Conservation (phyloP, 1,140 invertebrate genomes). For the Sarcophaga peregrina region DNA sequence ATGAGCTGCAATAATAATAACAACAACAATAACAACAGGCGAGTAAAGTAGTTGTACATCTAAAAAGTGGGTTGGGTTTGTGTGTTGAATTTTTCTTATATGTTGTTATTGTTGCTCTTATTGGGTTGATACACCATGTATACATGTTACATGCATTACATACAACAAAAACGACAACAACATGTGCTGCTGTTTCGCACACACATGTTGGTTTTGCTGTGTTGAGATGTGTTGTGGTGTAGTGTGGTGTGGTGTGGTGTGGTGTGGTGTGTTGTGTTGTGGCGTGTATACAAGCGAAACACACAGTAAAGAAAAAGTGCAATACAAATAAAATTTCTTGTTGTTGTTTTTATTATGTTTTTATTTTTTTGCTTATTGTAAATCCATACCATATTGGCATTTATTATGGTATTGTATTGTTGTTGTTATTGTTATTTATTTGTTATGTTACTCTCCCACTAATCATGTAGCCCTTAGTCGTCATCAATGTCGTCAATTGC, state of each 20-base stretch:
- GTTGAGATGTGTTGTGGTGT: too few species aligned
- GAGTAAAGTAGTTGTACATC: too few species aligned
- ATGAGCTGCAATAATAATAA: too few species aligned
- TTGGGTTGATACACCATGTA: neutral
- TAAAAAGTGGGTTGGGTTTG: constrained; percentile 19
- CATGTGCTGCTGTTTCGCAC: too few species aligned
- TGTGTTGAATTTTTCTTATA: neutral
- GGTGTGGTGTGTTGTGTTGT: too few species aligned
- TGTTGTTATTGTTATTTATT: neutral
- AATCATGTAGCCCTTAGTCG: neutral
- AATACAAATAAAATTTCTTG: neutral
- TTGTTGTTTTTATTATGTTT: too few species aligned
- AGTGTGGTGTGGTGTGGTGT: too few species aligned
- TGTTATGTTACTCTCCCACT: constrained; percentile 19
- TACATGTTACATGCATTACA: neutral
- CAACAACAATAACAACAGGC: too few species aligned
- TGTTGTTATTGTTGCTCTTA: neutral
- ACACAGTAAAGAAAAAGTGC: constrained; percentile 7
- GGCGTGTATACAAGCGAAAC: too few species aligned
- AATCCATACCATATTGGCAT: neutral
- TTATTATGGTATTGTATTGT: neutral
- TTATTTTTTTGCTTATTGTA: neutral
- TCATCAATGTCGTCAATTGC: constrained; percentile 9
- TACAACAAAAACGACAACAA: neutral
- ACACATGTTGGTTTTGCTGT: too few species aligned